Evolutionary conservation across 2,888 invertebrate genomes (phyloP).

Genomic region (Tetragonisca angustula): DNA sequence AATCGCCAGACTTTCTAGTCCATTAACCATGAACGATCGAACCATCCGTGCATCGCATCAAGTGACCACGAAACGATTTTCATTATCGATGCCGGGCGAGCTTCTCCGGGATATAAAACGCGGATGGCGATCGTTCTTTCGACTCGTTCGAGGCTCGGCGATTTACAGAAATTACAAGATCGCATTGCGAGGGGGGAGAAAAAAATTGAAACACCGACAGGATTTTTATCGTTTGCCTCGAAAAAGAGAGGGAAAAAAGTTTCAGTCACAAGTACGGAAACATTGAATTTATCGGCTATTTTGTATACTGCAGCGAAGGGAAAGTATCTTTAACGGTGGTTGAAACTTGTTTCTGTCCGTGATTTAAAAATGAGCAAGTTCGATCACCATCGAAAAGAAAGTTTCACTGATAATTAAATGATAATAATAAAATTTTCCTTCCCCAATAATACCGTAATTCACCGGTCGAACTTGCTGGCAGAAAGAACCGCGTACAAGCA

Average conservation of each 20-base stretch:
- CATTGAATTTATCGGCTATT: neutral
- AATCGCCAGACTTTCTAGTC: constrained; percentile 62
- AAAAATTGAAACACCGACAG: neutral
- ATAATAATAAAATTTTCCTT: too few species aligned
- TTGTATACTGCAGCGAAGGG: neutral
- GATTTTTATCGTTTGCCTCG: neutral
- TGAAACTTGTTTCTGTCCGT: neutral
- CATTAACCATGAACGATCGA: constrained; percentile 53
- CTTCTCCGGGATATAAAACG: neutral
- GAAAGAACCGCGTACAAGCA: too few species aligned
- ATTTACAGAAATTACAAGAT: too few species aligned
- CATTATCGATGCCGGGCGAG: constrained; percentile 6
- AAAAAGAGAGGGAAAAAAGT: neutral
- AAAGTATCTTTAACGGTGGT: neutral
- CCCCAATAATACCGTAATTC: too few species aligned
- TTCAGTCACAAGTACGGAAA: neutral
- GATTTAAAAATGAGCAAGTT: neutral
- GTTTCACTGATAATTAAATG: too few species aligned
- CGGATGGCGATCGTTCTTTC: neutral
- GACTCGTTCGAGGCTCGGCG: neutral
- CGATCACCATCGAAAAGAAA: neutral
- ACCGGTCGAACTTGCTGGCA: too few species aligned
- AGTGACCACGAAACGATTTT: constrained; percentile 43
- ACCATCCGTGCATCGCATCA: constrained; percentile 46
- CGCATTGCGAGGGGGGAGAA: too few species aligned